Conservation (phyloP, 2,797 vertebrate genomes). For the Lepilemur septentrionalis region DNA sequence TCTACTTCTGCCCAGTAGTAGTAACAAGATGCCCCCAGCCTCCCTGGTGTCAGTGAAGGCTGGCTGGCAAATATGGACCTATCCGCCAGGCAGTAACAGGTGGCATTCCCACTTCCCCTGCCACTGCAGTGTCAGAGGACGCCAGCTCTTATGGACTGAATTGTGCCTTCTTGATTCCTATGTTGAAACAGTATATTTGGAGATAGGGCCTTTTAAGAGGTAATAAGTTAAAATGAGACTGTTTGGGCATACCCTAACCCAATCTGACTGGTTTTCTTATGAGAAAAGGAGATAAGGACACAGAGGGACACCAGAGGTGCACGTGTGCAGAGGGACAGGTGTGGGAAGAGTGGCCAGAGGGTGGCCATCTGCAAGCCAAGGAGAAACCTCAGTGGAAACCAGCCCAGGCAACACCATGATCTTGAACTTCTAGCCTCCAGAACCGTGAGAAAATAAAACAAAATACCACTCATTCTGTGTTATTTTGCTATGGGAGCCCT, state of each 20-base stretch:
- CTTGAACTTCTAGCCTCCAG: background rate
- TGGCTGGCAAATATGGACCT: no score
- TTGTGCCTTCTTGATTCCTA: background rate
- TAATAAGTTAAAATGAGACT: background rate
- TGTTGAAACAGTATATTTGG: background rate
- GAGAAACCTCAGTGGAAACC: background rate
- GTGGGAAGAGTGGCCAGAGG: background rate
- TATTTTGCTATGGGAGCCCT: background rate
- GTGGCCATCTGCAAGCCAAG: background rate
- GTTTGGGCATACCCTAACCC: no score
- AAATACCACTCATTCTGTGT: background rate
- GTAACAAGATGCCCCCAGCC: background rate
- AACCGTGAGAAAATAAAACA: background rate
- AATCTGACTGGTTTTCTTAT: background rate
- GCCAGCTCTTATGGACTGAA: background rate
- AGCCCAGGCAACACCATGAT: background rate
- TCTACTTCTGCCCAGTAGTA: background rate
- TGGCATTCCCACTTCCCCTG: background rate
- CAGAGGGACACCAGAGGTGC: background rate
- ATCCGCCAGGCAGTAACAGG: background rate
- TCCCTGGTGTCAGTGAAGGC: background rate
- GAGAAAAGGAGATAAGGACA: background rate
- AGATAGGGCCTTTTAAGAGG: background rate
- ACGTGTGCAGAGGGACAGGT: background rate
- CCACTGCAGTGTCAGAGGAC: background rate